Conservation (phyloP, 2,113 vertebrate genomes). For the Ivindomyrus marchei region DNA sequence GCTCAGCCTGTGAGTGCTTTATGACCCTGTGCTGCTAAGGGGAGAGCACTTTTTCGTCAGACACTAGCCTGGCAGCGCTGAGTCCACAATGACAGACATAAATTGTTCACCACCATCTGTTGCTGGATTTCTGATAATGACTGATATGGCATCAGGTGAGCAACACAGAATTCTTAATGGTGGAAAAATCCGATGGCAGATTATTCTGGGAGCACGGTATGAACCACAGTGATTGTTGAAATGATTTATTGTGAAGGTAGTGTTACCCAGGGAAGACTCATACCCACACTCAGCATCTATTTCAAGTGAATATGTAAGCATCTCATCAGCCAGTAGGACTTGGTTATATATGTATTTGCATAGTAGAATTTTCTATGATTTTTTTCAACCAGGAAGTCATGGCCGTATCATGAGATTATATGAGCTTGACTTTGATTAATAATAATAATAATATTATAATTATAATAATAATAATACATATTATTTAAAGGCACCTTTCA, state of each 20-base stretch:
- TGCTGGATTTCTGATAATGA: background rate
- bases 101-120: constrained; percentile 8
- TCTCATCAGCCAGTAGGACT: background rate
- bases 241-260: background rate
- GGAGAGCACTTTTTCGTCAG: background rate
- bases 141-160: background rate
- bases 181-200: too few species aligned
- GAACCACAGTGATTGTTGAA: background rate
- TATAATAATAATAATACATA: too few species aligned
- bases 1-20: background rate
- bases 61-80: background rate
- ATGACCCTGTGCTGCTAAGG: background rate
- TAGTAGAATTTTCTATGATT: background rate
- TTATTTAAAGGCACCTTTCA: too few species aligned
- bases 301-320: background rate
- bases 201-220: background rate
- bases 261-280: background rate
- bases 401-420: background rate
- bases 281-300: background rate
- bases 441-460: too few species aligned
- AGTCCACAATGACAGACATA: background rate
- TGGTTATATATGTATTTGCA: background rate
- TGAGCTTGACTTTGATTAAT: background rate
- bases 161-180: background rate
- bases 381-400: background rate